Percentiles rank a stretch among this genome's conserved stretches.
phyloP scores from a whole-genome alignment of 2,888 invertebrate species.

The Acanthosoma haemorrhoidale region DNA sequence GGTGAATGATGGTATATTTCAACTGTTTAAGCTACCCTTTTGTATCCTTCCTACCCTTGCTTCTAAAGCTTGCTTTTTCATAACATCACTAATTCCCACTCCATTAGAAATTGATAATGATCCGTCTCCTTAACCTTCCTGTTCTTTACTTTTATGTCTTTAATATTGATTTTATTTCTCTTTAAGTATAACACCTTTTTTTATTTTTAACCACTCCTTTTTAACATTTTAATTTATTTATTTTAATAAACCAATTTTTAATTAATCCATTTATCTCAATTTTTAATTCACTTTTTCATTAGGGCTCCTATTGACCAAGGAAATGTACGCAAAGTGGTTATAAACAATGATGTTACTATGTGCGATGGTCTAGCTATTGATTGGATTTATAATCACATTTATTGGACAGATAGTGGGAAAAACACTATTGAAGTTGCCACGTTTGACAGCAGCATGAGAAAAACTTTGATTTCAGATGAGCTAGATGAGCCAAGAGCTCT shows the following conservation, averaged over 20 bases:
- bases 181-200: neutral
- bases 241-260: no score
- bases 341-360: conserved; percentile 81
- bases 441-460: conserved; percentile 84
- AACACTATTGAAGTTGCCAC: conserved; percentile 88
- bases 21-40: no score
- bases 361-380: conserved; percentile 95
- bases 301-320: conserved; percentile 95
- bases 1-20: neutral
- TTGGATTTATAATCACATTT: conserved; percentile 96
- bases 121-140: no score
- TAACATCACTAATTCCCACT: no score
- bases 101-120: no score
- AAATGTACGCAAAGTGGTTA: conserved; percentile 92
- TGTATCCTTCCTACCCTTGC: no score
- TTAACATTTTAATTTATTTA: neutral
- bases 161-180: neutral
- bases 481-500: conserved; percentile 92
- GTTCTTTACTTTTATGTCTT: no score
- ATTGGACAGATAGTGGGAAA: conserved; percentile 92
- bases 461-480: conserved; percentile 73
- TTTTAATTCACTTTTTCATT: no score
- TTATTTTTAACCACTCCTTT: neutral
- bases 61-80: no score
- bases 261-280: no score